Evolutionary conservation across 2,888 invertebrate genomes (phyloP).

Genomic region (Mythimna ferrago): DNA sequence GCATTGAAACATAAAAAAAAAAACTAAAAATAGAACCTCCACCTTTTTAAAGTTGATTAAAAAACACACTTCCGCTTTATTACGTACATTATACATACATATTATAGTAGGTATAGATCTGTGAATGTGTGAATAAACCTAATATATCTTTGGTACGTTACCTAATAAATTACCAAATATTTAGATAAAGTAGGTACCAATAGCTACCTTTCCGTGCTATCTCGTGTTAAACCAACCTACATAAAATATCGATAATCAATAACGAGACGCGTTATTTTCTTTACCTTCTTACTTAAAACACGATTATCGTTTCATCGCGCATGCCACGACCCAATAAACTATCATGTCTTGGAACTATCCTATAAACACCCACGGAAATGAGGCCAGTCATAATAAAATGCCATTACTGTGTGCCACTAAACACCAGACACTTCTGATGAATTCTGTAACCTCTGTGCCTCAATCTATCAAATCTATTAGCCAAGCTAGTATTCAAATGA

Average conservation of each 20-base stretch:
- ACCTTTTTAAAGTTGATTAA: too few relatives aligned
- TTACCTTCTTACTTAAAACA: constrained; percentile 32
- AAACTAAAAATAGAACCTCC: too few relatives aligned
- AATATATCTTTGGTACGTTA: too few relatives aligned
- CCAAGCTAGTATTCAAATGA: constrained; percentile 43
- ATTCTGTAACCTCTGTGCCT: constrained; percentile 55
- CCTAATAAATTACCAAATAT: too few relatives aligned
- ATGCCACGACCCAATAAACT: constrained; percentile 64
- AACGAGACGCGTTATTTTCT: constrained; percentile 16
- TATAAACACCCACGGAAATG: constrained; percentile 67
- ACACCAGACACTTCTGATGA: constrained; percentile 56
- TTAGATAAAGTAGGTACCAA: neutral
- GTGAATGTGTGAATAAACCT: too few relatives aligned
- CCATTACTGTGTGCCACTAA: constrained; percentile 62
- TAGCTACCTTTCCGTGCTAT: constrained; percentile 12
- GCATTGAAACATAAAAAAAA: too few relatives aligned
- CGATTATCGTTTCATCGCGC: constrained; percentile 38
- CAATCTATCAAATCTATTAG: constrained; percentile 47
- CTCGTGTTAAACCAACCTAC: constrained; percentile 24
- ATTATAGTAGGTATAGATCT: too few relatives aligned
- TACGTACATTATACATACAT: too few relatives aligned
- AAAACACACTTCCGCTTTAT: too few relatives aligned
- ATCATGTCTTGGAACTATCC: constrained; percentile 64
- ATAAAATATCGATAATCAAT: constrained; percentile 26
- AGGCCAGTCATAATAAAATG: constrained; percentile 69